Base-by-base conservation (phyloP, 2,113 vertebrate genomes). In the Tor tambroides region DNA sequence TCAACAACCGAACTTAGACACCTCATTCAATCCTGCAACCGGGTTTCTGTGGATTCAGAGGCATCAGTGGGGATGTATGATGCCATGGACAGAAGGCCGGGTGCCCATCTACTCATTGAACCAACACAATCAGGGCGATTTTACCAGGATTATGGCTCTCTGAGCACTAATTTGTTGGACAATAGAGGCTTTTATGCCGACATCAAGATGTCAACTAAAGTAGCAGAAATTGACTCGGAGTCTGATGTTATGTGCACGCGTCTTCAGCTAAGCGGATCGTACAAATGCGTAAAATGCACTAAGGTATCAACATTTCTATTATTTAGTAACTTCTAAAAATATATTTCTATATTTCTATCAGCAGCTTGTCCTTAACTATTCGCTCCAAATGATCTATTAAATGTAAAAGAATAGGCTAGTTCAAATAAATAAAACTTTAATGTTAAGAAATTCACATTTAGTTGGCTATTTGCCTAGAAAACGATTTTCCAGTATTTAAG, bases 241-340 rank as follows among this genome's bases (percentile, higher is more conserved):
- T 94, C 96, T 0, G 96, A 98, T 30, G 92, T 97, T n/a, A 92
- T 96, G 82, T 96, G 95, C 87, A 95, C 96, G 4, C 95, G 95
- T 3, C 81, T 97, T 41, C 94, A 97, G 26, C 91, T 97, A 56
- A 96, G 92, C 71, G 91, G 94, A 49, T 95, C 97, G 38, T 99
- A 96, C 90, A 99, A 97, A 89, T 99, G 98, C 91, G 92, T 98
- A 85, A 99, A 98, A 89, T 99, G 98, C 92, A 96, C 95, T 90
- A 99, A 99, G 97, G 98, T 99, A 94, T n/a, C 1, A 17, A 59
- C 15, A 15, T 32, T 15, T 59, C 6, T 76, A 30, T 56, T 72
- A 11, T 43, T 63, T n/a, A 59, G 5, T 6, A 17, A 26, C 32
- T 61, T 11, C 19, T 59, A 59, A 59, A 59, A 23, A 59, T 59